A percentile compares a stretch with the other conserved stretches of the same genome.
These are phyloP conservation scores for Sakesphorus luctuosus DNA, from an alignment of 2,113 vertebrate species.

Conservation along the genomic window DNA sequence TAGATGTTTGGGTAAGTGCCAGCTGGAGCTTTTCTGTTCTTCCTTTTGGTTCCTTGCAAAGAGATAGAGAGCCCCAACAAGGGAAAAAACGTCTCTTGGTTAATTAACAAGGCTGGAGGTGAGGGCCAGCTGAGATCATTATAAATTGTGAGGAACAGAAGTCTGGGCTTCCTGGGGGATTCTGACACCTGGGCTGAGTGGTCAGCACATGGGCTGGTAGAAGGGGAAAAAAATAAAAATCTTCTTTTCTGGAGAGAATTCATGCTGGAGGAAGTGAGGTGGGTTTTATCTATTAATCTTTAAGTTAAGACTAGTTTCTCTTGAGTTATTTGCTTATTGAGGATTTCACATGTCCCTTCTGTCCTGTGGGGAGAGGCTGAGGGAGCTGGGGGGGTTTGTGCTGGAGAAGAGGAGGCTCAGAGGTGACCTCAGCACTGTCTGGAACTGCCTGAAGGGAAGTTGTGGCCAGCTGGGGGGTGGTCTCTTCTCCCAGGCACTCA, in stretches of 20 bases:
- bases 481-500: too few relatives aligned
- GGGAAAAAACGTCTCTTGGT: neutral
- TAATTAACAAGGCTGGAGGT: neutral
- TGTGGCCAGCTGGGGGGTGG: too few relatives aligned
- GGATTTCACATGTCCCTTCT: neutral
- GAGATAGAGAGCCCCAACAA: neutral
- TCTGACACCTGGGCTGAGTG: neutral
- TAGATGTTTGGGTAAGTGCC: neutral
- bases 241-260: neutral
- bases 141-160: neutral
- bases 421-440: too few relatives aligned
- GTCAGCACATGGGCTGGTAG: accelerated
- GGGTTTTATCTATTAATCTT: neutral
- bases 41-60: neutral
- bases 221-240: neutral
- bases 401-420: too few relatives aligned
- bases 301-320: neutral
- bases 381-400: too few relatives aligned
- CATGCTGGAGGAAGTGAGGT: neutral
- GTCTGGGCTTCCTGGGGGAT: too few relatives aligned
- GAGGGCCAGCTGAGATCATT: neutral
- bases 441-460: too few relatives aligned
- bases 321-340: neutral
- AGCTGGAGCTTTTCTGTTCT: neutral
- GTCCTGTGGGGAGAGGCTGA: too few relatives aligned